Conservation (phyloP, 2,888 invertebrate genomes). For the Mythimna albipuncta region DNA sequence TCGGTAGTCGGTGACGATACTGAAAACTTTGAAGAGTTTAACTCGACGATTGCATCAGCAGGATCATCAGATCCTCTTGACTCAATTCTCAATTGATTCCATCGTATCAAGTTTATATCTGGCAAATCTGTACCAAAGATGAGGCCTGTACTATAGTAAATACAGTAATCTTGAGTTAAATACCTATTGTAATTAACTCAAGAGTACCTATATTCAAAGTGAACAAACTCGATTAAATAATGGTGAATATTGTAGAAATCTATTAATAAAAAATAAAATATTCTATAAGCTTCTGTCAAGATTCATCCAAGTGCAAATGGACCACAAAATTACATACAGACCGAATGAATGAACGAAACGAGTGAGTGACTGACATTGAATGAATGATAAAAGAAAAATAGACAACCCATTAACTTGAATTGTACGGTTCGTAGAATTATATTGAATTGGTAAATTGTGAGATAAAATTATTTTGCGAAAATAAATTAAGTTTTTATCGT, state of each 20-base stretch:
- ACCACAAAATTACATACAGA: slow-evolving; percentile 29
- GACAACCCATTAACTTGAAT: slow-evolving; percentile 34
- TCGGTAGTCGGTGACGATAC: too few relatives aligned
- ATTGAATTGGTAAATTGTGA: slow-evolving; percentile 13
- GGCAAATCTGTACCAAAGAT: neutral
- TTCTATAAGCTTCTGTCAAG: slow-evolving; percentile 17
- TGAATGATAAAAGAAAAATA: slow-evolving; percentile 40
- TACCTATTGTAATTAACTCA: too few relatives aligned
- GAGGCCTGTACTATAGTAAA: neutral
- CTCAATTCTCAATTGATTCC: too few relatives aligned
- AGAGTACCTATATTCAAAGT: neutral
- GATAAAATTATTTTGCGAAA: slow-evolving; percentile 4
- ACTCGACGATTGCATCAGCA: too few relatives aligned
- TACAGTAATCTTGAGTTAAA: too few relatives aligned
- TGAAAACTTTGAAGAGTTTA: too few relatives aligned
- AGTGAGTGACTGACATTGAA: slow-evolving; percentile 43
- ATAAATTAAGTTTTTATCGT: slow-evolving; percentile 6
- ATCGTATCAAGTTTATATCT: too few relatives aligned
- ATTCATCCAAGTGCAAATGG: slow-evolving; percentile 18
- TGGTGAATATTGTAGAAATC: neutral
- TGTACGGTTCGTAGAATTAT: slow-evolving; percentile 15
- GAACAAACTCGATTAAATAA: neutral
- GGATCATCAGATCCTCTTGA: too few relatives aligned
- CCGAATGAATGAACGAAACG: slow-evolving; percentile 27
- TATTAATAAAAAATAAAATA: neutral